Percentiles rank a stretch among this genome's conserved stretches.
Evolutionary conservation across 2,113 vertebrate genomes (phyloP).

Genomic region (Ictalurus punctatus): DNA sequence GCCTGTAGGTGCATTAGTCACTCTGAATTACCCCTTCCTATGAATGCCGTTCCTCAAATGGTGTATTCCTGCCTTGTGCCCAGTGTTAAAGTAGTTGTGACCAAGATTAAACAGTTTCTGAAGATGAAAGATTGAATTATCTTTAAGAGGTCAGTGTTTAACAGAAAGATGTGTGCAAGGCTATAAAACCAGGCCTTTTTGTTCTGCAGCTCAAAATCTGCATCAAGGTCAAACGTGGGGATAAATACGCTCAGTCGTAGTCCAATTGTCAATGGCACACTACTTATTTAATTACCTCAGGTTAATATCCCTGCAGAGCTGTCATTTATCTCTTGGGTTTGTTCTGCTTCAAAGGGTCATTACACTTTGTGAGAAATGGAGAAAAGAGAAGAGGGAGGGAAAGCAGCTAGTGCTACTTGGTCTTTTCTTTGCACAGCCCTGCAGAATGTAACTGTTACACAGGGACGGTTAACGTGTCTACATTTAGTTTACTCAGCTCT

Average conservation of each 20-base stretch:
- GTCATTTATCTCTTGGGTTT: conserved; percentile 2
- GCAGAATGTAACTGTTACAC: conserved; percentile 13
- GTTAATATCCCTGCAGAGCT: background rate
- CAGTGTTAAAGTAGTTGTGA: background rate
- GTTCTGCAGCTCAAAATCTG: background rate
- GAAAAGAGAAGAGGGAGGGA: background rate
- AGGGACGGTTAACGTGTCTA: background rate
- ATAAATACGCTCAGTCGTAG: background rate
- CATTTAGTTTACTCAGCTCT: background rate
- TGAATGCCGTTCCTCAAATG: background rate
- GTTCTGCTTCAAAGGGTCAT: conserved; percentile 21
- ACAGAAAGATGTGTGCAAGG: background rate
- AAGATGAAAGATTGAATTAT: background rate
- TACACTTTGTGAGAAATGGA: background rate
- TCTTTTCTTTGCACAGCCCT: conserved; percentile 14
- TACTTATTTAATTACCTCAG: conserved; percentile 7
- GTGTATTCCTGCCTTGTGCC: background rate
- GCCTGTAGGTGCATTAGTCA: background rate
- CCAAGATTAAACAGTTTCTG: background rate
- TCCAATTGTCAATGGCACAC: background rate
- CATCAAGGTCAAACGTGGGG: background rate
- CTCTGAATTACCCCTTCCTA: background rate
- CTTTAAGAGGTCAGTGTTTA: background rate
- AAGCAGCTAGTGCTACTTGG: background rate
- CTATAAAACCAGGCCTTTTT: background rate